Evolutionary conservation across 2,113 vertebrate genomes (phyloP), one percentile per base, ranked within the genome.

Genomic region (Oreochromis niloticus): DNA sequence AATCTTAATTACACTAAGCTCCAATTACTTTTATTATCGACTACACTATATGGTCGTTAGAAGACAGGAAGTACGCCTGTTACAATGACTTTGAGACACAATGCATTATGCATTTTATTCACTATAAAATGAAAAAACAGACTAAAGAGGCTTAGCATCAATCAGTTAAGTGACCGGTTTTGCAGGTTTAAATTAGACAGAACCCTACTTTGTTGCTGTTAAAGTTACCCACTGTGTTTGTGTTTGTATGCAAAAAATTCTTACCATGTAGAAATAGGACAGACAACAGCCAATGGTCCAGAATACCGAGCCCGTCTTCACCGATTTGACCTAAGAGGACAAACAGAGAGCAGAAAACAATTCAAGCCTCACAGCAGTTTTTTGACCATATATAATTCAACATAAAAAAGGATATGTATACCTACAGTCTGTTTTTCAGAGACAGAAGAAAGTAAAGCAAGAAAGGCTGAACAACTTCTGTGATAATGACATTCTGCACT

Each of bases 261-360:
- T 97, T 97, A 99, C 98, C 98, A 99, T 99, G 94, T 99, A 99
- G 92, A 99, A 99, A 93, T 99, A 99, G 9, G 97, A 98, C 78
- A 99, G 96, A 86, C 98, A 99, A 92, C 98, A 99, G 95, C 98
- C 98, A 86, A 99, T 97, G 75, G 98, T 97, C 98, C 98, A 99
- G 95, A 98, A 99, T 52, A 99, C 97, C 0, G 98, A 99, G 79
- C 98, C 98, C 1, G 97, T 99, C 97, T 99, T 99, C 93, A 99
- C 97, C 48, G 98, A 98, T 87, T 99, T 99, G 93, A 99, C 98
- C 98, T 99, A 87, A 63, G 89, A 95, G 85, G 50, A 81, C 83
- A 90, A 89, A 89, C 32, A 91, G 39, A 91, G 55, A 89, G 85
- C 75, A 88, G 84, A 80, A 63, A 50, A 46, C 36, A 8, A 79